A percentile compares a stretch with the other conserved stretches of the same genome.
phyloP scores from a whole-genome alignment of 1,140 invertebrate species.

The Drosophila jambulina region DNA sequence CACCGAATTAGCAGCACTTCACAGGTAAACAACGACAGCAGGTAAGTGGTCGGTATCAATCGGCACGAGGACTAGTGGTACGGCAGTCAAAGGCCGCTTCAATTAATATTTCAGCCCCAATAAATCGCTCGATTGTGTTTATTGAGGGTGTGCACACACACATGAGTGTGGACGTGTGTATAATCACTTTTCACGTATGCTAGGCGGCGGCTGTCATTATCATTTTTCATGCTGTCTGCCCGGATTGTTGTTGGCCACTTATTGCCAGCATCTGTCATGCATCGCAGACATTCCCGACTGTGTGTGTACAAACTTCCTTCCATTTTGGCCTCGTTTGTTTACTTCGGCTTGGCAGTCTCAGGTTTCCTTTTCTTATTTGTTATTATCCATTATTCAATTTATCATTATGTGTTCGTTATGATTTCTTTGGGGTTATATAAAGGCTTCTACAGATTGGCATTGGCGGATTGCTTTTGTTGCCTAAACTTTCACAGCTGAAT shows the following conservation, averaged over 20 bases:
- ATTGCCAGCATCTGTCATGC: slow-evolving; percentile 39
- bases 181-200: slow-evolving; percentile 72
- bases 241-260: slow-evolving; percentile 46
- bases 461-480: slow-evolving; percentile 18
- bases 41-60: slow-evolving; percentile 43
- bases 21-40: slow-evolving; percentile 50
- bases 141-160: slow-evolving; percentile 12
- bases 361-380: slow-evolving; percentile 47
- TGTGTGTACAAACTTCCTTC: slow-evolving; percentile 41
- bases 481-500: background rate
- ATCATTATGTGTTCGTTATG: slow-evolving; percentile 53
- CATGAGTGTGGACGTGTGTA: slow-evolving; percentile 15
- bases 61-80: background rate
- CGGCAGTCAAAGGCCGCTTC: background rate
- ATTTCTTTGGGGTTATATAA: slow-evolving; percentile 42
- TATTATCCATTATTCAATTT: slow-evolving; percentile 43
- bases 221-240: slow-evolving; percentile 70
- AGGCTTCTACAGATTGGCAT: slow-evolving; percentile 15
- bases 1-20: slow-evolving; percentile 57
- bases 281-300: slow-evolving; percentile 1
- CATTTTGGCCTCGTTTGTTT: slow-evolving; percentile 38
- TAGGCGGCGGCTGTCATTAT: slow-evolving; percentile 68
- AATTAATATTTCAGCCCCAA: slow-evolving; percentile 27
- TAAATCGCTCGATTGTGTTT: slow-evolving; percentile 13
- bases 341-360: slow-evolving; percentile 29